Base-by-base conservation (phyloP, 2,113 vertebrate genomes). In the Thalassarche chlororhynchos region DNA sequence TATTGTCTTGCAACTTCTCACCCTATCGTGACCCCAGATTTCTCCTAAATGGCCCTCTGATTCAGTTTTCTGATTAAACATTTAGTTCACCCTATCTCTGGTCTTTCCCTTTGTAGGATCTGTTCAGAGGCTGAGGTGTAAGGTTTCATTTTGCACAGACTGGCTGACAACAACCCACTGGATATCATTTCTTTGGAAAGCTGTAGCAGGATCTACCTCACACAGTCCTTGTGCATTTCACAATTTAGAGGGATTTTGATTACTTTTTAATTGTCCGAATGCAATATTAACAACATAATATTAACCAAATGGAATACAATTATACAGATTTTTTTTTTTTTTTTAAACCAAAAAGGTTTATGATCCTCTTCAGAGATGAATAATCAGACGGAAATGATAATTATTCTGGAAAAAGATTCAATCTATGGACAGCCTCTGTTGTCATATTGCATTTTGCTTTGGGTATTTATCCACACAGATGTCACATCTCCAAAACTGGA, bases 131-230 rank as follows among this genome's bases (percentile, higher is more conserved):
- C 16, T 76, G 71, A 66, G 31, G 5, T 34, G 18, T 31, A 29
- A 83, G 8, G 32, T 14, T 49, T 64, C 5, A 13, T 62, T 83
- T 47, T 64, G 16, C 36, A 55, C 23, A 57, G 32, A 14, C 14
- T 54, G 51, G 7, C 31, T 49, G 85, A 61, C 24, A 81, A 9
- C 23, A 55, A 5, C 3, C 38, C 25, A 11, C 19, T 52, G 58
- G 14, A 14, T n/a, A 31, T 7, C 0, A 8, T 61, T n/a, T 24
- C 24, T 44, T 84, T 81, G 66, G 52, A 76, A 61, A 61, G 26
- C 9, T 6, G 1, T 6, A 38, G 6, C 10, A 66, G 5, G 24
- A 54, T 34, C 34, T 17, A 6, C 18, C 13, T 74, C 1, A 0
- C 1, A 1, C 23, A 62, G 5, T 31, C 71, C 42, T 62, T 46